Evolutionary conservation across 2,113 vertebrate species (phyloP), one percentile per base, ranked within the genome.

Genomic region (Menidia beryllina): DNA sequence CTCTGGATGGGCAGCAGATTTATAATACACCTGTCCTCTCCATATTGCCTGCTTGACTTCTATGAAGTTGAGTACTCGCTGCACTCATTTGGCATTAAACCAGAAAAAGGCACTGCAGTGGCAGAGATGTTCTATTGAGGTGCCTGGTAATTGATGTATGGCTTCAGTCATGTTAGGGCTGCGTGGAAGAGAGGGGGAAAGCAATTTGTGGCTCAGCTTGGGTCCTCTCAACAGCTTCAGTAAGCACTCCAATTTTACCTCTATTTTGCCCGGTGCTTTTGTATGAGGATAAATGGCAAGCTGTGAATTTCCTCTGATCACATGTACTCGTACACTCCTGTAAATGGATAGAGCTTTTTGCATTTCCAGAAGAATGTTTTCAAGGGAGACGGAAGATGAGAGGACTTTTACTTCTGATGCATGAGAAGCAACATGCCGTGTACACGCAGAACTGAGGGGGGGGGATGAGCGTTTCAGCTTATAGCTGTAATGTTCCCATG

Each of bases 141-240:
- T 78, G 70, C 70, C 73, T 62, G 69, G 69, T 85, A 88, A 90
- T 88, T 84, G 86, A 90, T 81, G 86, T 72, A 79, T 79, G 69
- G 76, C 70, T 80, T 83, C 83, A 62, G 64, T 75, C 82, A 75
- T 84, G 85, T 87, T 79, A 73, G 84, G 60, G 68, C 57, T 77
- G 76, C 69, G 62, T 74, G 54, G 82, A 47, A 55, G 59, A 81
- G 77, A 81, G 66, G 81, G 77, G 86, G 72, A 77, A 82, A 84
- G 89, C 85, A 85, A 88, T 90, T 87, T 89, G 82, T 77, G 77
- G 67, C 87, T 83, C 79, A 36, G 80, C 84, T 82, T 83, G 87
- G 58, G 77, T 70, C 75, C 79, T 76, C 79, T 83, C 82, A 56
- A 63, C 76, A 62, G 84, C 76, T 76, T 77, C 81, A 81, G 75